Base-by-base conservation (phyloP, 2,113 vertebrate genomes). In the Prunella himalayana region DNA sequence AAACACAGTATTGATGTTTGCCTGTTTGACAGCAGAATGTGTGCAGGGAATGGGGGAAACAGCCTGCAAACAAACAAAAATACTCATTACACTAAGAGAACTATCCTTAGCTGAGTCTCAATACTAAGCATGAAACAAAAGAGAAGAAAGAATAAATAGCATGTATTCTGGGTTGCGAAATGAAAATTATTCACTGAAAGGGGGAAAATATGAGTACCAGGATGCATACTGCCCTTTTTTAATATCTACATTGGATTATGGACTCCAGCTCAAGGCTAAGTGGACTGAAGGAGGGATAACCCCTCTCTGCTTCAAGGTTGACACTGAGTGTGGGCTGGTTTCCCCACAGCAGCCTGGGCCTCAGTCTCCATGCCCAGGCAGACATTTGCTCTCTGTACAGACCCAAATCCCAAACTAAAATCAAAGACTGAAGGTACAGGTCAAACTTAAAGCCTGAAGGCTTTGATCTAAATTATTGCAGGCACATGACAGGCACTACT, bases 231-330 rank as follows among this genome's bases (percentile, higher is more conserved):
- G 6, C 6, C 13, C 22, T 84, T 84, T 92, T 51, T 2, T 0
- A 44, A 11, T 44, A 59, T 13, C 35, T 56, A 4, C 14, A 11
- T 7, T 28, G 42, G 47, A 33, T 57, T 76, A n/a, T 6, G 20
- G 35, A 47, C 18, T 56, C 33, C 9, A 64, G 30, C 15, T 66
- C 33, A 30, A 88, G 68, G 23, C 17, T 79, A 23, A 23, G 23
- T 10, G 14, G 17, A 54, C 30, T 64, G 78, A 68, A 73, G n/a
- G 7, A 24, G 15, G 5, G 5, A 24, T 24, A 68, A 3, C 11
- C 13, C 18, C 31, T 45, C 15, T 13, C 10, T 5, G 0, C 4
- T 70, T 50, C 11, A 14, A 15, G 30, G 30, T 20, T 0, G 0
- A 65, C 7, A 13, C 19, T 13, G 17, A 21, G 3, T 7, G 5